Evolutionary conservation across 1,140 invertebrate genomes (phyloP).

Genomic region (Capitella teleta): DNA sequence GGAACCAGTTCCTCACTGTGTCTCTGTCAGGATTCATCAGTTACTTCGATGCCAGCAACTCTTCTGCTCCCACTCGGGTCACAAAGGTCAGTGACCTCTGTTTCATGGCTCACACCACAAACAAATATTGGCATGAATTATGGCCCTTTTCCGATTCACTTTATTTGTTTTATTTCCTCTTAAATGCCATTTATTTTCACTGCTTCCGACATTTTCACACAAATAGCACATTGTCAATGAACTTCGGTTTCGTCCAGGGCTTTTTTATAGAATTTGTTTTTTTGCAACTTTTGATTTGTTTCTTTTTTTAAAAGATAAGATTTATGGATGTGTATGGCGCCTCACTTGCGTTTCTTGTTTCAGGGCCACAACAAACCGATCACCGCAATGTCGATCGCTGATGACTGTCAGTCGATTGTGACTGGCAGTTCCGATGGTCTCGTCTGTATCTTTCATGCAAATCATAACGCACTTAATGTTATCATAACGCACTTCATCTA

Average conservation of each 20-base stretch:
- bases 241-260: no score
- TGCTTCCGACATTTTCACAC: not conserved
- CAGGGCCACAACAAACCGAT: slow-evolving; percentile 96
- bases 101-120: no score
- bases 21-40: slow-evolving; percentile 90
- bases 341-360: slow-evolving; percentile 15
- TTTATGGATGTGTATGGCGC: not conserved
- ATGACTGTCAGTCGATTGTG: slow-evolving; percentile 66
- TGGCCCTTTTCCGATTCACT: not conserved
- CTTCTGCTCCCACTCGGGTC: slow-evolving; percentile 67
- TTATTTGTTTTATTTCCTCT: not conserved
- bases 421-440: slow-evolving; percentile 88
- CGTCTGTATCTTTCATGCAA: slow-evolving; percentile 48
- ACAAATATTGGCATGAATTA: no score
- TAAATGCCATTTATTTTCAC: not conserved
- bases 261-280: no score
- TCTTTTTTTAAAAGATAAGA: no score
- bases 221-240: no score
- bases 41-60: slow-evolving; percentile 81
- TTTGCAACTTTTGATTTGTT: no score
- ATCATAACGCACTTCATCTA: no score
- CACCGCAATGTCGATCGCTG: slow-evolving; percentile 71
- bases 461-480: no score
- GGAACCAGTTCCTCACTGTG: slow-evolving; percentile 66
- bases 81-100: slow-evolving; percentile 56